Evolutionary conservation across 1,140 invertebrate species (phyloP).

Genomic region (Lysiphlebus fabarum): DNA sequence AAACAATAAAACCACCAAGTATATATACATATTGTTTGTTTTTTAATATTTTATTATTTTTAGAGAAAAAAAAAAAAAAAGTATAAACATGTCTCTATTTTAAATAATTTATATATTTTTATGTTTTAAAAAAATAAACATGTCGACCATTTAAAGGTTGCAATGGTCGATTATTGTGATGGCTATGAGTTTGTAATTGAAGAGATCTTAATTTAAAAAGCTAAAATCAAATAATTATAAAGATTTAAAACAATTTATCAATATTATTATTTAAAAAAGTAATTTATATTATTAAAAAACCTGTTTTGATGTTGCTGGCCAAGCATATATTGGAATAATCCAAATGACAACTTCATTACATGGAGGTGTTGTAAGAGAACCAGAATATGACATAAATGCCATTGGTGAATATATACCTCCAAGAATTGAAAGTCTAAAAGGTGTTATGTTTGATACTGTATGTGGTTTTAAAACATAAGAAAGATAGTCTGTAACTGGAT

Average conservation of each 20-base stretch:
- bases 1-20: neutral
- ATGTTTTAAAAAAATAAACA: slow-evolving; percentile 42
- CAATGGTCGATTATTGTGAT: slow-evolving; percentile 68
- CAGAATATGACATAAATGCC: slow-evolving; percentile 77
- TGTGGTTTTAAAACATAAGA: too few species aligned
- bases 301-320: slow-evolving; percentile 67
- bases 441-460: neutral
- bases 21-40: neutral
- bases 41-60: too few species aligned
- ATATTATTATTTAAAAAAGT: neutral
- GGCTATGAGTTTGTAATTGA: slow-evolving; percentile 57
- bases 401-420: neutral
- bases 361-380: slow-evolving; percentile 90
- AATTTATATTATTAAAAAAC: slow-evolving; percentile 50
- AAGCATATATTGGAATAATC: slow-evolving; percentile 78
- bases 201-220: neutral
- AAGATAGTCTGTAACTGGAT: too few species aligned
- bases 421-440: slow-evolving; percentile 6
- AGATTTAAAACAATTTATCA: neutral
- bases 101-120: neutral
- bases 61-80: too few species aligned
- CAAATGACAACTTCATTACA: slow-evolving; percentile 89
- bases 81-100: too few species aligned
- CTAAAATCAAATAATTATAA: neutral
- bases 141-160: slow-evolving; percentile 63